These are phyloP conservation scores for Orientallactaga bullata DNA, from an alignment of 2,113 vertebrate genomes.

Conservation along the genomic window DNA sequence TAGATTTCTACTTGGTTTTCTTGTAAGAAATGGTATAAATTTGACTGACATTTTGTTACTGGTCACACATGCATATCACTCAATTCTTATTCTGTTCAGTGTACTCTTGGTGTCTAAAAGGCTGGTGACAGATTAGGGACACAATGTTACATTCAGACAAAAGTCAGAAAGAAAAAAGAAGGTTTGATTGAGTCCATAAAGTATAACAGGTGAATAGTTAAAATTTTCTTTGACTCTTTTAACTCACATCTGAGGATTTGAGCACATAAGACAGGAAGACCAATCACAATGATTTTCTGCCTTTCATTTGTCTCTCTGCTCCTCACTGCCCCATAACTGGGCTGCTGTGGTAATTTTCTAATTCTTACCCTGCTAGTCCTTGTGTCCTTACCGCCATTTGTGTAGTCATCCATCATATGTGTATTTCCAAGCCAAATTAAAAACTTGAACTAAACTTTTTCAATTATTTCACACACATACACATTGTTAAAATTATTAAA, in stretches of 20 bases:
- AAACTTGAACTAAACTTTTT: background rate
- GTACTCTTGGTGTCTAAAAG: background rate
- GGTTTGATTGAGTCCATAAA: accelerated
- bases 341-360: background rate
- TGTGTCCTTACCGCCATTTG: background rate
- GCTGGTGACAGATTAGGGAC: background rate
- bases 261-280: background rate
- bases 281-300: background rate
- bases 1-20: background rate
- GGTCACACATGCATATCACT: background rate
- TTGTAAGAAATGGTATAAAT: background rate
- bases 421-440: background rate
- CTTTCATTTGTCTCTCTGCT: background rate
- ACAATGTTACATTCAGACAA: background rate
- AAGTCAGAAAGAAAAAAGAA: background rate
- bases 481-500: background rate
- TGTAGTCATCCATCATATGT: background rate
- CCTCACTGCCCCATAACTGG: background rate
- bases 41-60: background rate
- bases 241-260: no score
- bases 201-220: background rate
- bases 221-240: background rate
- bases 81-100: background rate
- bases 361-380: background rate
- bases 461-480: background rate